Percentiles rank a stretch among this genome's conserved stretches.
Evolutionary conservation across 2,797 vertebrate genomes (phyloP).

Genomic region (Neoniphon sammara): DNA sequence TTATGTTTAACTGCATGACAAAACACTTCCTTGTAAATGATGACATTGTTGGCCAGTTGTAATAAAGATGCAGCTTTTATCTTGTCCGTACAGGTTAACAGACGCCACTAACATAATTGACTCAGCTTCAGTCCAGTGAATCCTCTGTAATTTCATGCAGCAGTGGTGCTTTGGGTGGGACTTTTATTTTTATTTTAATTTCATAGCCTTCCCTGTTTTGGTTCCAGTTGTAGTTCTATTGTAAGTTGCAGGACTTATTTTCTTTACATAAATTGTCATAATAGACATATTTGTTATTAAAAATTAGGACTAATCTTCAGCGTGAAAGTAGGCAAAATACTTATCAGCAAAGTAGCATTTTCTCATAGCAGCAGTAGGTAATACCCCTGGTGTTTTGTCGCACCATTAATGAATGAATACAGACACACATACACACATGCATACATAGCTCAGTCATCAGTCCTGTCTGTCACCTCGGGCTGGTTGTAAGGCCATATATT

Average conservation of each 20-base stretch:
- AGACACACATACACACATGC: no score
- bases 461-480: neutral
- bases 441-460: neutral
- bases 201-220: no score
- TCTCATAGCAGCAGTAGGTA: neutral
- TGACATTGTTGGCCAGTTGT: conserved; percentile 45
- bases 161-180: neutral
- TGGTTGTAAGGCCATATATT: neutral
- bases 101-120: neutral
- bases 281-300: no score
- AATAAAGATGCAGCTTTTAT: conserved; percentile 27
- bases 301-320: neutral
- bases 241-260: no score
- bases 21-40: conserved; percentile 72
- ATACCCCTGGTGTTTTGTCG: neutral
- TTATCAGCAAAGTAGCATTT: neutral
- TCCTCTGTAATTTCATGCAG: neutral
- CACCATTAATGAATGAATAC: neutral
- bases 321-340: neutral
- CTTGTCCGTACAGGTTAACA: conserved; percentile 32
- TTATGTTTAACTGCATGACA: conserved; percentile 64
- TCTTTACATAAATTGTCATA: no score
- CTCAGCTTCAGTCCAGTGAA: neutral
- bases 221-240: no score
- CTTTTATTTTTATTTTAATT: neutral